A percentile compares a stretch with the other conserved stretches of the same genome.
Conservation (phyloP, 2,113 vertebrate species). For the Mesoclemmys tuberculata region DNA sequence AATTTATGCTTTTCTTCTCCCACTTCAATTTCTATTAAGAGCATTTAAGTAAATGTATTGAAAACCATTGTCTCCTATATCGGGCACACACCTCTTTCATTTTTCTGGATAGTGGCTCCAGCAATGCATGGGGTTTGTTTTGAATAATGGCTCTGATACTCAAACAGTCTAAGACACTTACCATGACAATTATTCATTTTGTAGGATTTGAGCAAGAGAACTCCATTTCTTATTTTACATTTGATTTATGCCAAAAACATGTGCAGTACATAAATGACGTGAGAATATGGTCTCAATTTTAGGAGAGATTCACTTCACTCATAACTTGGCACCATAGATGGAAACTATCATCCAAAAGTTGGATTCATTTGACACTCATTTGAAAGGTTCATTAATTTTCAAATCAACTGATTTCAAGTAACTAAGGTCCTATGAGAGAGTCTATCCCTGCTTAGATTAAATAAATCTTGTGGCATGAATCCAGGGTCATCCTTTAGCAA, state of each 20-base stretch:
- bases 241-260: neutral
- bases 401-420: neutral
- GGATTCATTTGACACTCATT: neutral
- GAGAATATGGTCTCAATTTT: neutral
- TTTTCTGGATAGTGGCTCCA: neutral
- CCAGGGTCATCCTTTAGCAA: neutral
- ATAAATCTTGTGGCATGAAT: neutral
- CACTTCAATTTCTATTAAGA: neutral
- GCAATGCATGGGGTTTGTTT: neutral
- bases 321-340: neutral
- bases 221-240: neutral
- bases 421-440: neutral
- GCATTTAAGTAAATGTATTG: neutral
- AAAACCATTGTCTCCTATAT: neutral
- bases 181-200: neutral
- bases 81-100: neutral
- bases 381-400: neutral
- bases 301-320: neutral
- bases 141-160: neutral
- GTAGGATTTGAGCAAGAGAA: neutral
- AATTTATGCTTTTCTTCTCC: neutral
- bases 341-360: neutral
- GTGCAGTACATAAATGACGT: neutral
- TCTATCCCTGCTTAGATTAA: neutral
- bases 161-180: neutral